Evolutionary conservation across 2,888 invertebrate species (phyloP), one percentile per base, ranked within the genome.

Genomic region (Papilio elwesi): DNA sequence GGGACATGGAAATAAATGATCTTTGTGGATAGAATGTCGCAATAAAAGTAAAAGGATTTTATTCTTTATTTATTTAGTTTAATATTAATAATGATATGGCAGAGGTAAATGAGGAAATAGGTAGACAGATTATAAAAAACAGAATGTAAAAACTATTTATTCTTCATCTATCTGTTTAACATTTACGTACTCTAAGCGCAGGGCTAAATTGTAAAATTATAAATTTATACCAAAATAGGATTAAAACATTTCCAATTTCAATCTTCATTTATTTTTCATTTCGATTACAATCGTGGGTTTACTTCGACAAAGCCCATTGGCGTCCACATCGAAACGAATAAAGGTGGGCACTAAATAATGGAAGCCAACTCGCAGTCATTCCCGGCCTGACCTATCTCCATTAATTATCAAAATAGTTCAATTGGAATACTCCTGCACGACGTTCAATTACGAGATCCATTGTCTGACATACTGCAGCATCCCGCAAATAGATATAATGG

Each of bases 391-490:
- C 72, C 68, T 73, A 68, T 73, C 72, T 68, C 49, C 64, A 68
- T 68, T 68, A 73, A 73, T 73, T 68, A 68, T 73, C 72, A 73
- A 73, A 73, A 73, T 64, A 73, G 72, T 73, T 73, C 72, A 63
- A 73, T 68, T 73, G 72, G 68, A 73, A 73, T 68, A 52, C 68
- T 64, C 38, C 49, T 66, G 71, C 16, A 43, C 64, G 49, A 64
- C 68, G 64, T 73, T 73, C 55, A 73, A 68, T 73, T 68, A 68
- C 8, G 64, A 49, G 13, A 55, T 38, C 55, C 36, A 68, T 73
- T 72, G 72, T 68, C 48, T 53, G 47, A 53, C 65, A 47, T 67
- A 62, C 52, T 52, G 67, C 62, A 59, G 55, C 49, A 16, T 57
- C 66, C 65, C 59, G 16, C 57, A 71, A 59, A 16, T 64, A n/a